Base-by-base conservation (phyloP, 2,888 invertebrate genomes). In the Plagiodera versicolora region DNA sequence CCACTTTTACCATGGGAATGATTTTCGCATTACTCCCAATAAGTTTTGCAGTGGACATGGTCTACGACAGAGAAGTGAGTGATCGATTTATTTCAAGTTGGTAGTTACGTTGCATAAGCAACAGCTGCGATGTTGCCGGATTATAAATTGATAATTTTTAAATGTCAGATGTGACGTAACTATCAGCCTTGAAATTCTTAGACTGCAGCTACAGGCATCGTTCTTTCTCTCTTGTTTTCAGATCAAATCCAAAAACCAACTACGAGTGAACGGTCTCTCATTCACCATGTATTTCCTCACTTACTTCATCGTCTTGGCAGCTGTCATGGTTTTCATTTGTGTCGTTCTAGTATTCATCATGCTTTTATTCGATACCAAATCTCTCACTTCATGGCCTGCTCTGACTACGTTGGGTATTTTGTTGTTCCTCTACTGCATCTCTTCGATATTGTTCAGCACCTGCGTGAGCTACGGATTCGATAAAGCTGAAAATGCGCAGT, bases 201-300 rank as follows among this genome's bases (percentile, higher is more conserved):
- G 4, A 2, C 39, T 39, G 2, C 39, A 39, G n/a, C 10, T n/a
- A 39, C 10, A 4, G 2, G 16, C 8, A 50, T 28, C 8, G 1
- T 56, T 4, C 10, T 4, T 47, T 24, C 19, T 46, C 39, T 52
- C 55, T 32, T 35, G 45, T 79, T 84, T 64, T 54, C 82, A 93
- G 92, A 88, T 89, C 60, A 90, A 89, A 81, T 89, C 91, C 0
- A 89, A 91, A 76, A 92, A 92, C 77, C 92, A 92, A 76, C 82
- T 94, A 30, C 83, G 92, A 14, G 90, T 92, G 16, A 91, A 93
- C 76, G 93, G 94, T 0, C 80, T 94, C 16, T 87, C 89, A 0
- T 89, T 89, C 79, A 83, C 83, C 68, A 85, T 90, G 84, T 91
- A 91, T 77, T 91, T 90, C 78, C 77, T 87, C 10, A 88, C 90